Base-by-base conservation (phyloP, 2,888 invertebrate genomes). In the Plusia festucae region DNA sequence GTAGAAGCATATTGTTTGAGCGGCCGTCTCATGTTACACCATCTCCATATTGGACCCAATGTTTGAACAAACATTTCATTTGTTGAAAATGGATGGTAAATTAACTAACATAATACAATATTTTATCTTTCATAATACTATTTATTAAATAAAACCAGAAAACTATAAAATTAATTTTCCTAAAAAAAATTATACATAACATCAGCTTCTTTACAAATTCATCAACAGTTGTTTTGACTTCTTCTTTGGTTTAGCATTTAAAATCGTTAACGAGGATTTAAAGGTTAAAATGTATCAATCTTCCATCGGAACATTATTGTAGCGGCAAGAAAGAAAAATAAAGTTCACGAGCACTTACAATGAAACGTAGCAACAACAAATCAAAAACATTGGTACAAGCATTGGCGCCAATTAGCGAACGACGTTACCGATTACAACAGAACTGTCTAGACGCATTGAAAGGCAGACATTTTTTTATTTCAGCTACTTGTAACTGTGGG, bases 381-480 rank as follows among this genome's bases (percentile, higher is more conserved):
- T 30, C 18, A 53, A 53, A 44, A 68, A 40, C 40, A 70, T 44
- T 62, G 54, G 18, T 3, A 20, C 69, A 68, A 70, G 69, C 51
- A 63, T 76, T 76, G 67, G 73, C 32, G 40, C 80, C 68, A 76
- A 76, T 78, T 80, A 68, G 61, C 44, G 53, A 54, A 79, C 57
- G 62, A 81, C 78, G 70, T 76, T 81, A 76, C 79, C 70, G 52
- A 73, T 89, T 88, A 88, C 90, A 85, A 88, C 85, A 91, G 82
- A 78, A 74, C 64, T 71, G 90, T 90, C 91, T 91, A 91, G 91
- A 91, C 90, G 82, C 76, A 88, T 87, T 85, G 86, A 82, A 83
- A 87, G 85, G 84, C 86, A 89, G 88, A 90, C 90, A 86, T 88
- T 90, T 91, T 46, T 89, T 91, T 90, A 88, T 85, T 83, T 82